A percentile compares a stretch with the other conserved stretches of the same genome.
phyloP scores from a whole-genome alignment of 1,140 invertebrate genomes.

The Chymomyza costata region DNA sequence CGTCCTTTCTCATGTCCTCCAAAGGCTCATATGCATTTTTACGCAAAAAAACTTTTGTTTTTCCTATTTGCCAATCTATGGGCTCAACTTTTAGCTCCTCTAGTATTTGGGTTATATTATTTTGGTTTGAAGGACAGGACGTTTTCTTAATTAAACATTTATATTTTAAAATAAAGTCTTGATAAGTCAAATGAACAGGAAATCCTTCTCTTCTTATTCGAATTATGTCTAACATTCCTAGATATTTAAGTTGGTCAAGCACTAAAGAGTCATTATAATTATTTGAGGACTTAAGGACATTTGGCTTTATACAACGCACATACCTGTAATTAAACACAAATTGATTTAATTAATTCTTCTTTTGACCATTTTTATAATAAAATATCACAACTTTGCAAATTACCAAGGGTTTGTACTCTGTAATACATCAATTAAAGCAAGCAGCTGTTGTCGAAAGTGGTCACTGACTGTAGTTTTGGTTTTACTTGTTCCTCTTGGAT shows the following conservation, averaged over 20 bases:
- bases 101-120: constrained; percentile 76
- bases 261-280: constrained; percentile 90
- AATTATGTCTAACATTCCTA: constrained; percentile 97
- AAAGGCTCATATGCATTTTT: constrained; percentile 90
- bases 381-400: constrained; percentile 23
- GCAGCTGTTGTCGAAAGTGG: constrained; percentile 93
- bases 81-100: constrained; percentile 79
- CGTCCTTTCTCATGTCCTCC: constrained; percentile 85
- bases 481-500: constrained; percentile 90
- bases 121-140: constrained; percentile 15
- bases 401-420: constrained; percentile 95
- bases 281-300: constrained; percentile 89
- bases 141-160: constrained; percentile 58
- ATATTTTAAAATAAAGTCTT: constrained; percentile 84
- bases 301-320: constrained; percentile 96
- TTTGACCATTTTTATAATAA: too few species aligned
- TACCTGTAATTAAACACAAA: constrained; percentile 79
- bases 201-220: constrained; percentile 94
- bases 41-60: constrained; percentile 92
- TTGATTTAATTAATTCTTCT: not conserved
- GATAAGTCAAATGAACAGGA: constrained; percentile 89
- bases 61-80: constrained; percentile 93
- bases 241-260: constrained; percentile 92
- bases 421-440: constrained; percentile 92
- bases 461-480: constrained; percentile 95